A percentile compares a stretch with the other conserved stretches of the same genome.
Conservation (phyloP, 2,113 vertebrate genomes). For the Thermophis baileyi region DNA sequence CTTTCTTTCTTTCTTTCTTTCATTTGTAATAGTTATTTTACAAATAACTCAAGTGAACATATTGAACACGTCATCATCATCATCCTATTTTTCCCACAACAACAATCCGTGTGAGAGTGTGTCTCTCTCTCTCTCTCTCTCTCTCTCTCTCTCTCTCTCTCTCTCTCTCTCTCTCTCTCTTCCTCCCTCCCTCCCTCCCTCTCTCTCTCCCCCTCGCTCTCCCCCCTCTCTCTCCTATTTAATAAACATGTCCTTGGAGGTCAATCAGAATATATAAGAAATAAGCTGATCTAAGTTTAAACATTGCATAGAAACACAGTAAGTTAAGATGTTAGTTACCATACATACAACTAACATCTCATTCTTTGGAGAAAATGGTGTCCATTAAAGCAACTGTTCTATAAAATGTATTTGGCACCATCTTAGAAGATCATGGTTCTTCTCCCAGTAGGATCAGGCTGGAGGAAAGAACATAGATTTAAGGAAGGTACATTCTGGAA, state of each 20-base stretch:
- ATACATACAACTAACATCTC: background rate
- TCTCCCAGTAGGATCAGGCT: background rate
- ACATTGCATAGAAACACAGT: background rate
- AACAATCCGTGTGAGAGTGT: too few relatives aligned
- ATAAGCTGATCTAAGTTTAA: background rate
- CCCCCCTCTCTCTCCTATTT: background rate
- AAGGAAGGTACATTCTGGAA: background rate
- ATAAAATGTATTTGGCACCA: background rate
- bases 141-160: accelerated
- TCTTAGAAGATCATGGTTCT: background rate
- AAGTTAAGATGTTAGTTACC: background rate
- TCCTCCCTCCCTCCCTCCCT: accelerated
- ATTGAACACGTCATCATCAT: background rate
- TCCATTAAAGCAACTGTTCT: background rate
- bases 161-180: too few relatives aligned
- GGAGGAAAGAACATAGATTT: background rate
- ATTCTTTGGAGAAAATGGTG: background rate
- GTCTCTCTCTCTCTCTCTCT: too few relatives aligned
- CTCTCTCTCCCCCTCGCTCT: background rate
- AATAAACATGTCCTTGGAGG: background rate
- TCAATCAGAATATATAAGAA: background rate
- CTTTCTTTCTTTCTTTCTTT: too few relatives aligned
- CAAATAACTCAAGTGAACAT: background rate
- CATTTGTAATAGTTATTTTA: background rate
- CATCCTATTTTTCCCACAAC: background rate